A percentile compares a stretch with the other conserved stretches of the same genome.
Evolutionary conservation across 1,140 invertebrate species (phyloP).

Genomic region (Apis laboriosa): DNA sequence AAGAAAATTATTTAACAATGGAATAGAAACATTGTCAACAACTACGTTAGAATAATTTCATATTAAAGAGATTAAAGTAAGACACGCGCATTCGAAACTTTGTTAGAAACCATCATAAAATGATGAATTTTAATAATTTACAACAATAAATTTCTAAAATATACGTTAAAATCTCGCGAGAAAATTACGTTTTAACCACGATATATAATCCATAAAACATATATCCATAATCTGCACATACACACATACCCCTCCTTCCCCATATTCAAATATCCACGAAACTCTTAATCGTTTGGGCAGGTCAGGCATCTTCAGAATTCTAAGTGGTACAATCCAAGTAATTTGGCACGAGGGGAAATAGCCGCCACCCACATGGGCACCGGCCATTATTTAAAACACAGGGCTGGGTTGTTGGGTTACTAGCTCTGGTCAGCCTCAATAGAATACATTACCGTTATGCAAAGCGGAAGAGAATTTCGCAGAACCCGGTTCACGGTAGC

Average conservation of each 20-base stretch:
- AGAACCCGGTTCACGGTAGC: conserved; percentile 6
- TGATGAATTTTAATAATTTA: too few relatives aligned
- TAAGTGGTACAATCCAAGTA: conserved; percentile 43
- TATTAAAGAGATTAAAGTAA: too few relatives aligned
- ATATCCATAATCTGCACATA: background rate
- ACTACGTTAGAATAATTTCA: too few relatives aligned
- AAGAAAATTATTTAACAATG: too few relatives aligned
- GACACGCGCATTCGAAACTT: too few relatives aligned
- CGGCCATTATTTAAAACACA: conserved; percentile 73
- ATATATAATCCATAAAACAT: background rate
- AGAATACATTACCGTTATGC: conserved; percentile 75
- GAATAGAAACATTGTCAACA: too few relatives aligned
- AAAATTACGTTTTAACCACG: too few relatives aligned
- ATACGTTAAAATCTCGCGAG: background rate
- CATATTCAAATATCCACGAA: background rate
- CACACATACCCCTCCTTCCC: background rate
- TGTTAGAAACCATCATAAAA: too few relatives aligned
- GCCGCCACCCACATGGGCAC: conserved; percentile 15
- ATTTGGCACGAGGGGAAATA: conserved; percentile 39
- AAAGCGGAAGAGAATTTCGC: conserved; percentile 57
- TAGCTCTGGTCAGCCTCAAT: conserved; percentile 70
- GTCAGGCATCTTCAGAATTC: conserved; percentile 42
- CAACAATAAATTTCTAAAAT: background rate
- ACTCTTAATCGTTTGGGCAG: background rate
- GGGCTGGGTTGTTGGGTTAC: conserved; percentile 67